phyloP scores from a whole-genome alignment of 2,888 invertebrate species.

The Eupsilia transversa region DNA sequence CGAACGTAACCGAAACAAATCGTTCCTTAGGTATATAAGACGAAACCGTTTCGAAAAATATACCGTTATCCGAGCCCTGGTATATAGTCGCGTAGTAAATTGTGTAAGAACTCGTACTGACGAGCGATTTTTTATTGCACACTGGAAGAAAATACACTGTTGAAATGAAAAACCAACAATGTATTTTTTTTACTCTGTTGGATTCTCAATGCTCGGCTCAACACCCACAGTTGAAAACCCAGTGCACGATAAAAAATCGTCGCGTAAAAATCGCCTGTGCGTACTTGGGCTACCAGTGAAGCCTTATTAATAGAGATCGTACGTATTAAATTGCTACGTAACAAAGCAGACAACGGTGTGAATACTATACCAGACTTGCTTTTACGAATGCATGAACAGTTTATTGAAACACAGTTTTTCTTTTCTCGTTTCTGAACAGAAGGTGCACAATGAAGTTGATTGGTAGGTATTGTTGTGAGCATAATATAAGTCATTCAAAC shows the following conservation, averaged over 20 bases:
- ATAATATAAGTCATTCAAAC: background rate
- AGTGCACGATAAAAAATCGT: background rate
- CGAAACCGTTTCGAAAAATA: too few relatives aligned
- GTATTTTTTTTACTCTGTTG: background rate
- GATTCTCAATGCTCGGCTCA: background rate
- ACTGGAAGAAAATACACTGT: background rate
- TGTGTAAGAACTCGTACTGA: background rate
- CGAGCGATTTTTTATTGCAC: background rate
- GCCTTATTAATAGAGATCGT: slow-evolving; percentile 1
- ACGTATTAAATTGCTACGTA: background rate
- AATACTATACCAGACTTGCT: background rate
- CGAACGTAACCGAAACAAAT: too few relatives aligned
- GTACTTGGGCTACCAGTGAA: too few relatives aligned
- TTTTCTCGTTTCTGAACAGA: background rate
- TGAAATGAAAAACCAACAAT: background rate
- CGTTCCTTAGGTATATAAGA: too few relatives aligned
- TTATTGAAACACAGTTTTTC: background rate
- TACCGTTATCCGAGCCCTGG: too few relatives aligned
- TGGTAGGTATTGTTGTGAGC: background rate
- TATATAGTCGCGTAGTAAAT: too few relatives aligned
- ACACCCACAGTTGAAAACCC: background rate
- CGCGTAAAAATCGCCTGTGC: background rate
- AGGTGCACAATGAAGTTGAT: background rate
- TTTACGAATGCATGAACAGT: background rate
- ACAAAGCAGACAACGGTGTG: background rate